These are phyloP conservation scores for Pelecanoides urinatrix DNA, from an alignment of 2,113 vertebrate species.

Conservation along the genomic window DNA sequence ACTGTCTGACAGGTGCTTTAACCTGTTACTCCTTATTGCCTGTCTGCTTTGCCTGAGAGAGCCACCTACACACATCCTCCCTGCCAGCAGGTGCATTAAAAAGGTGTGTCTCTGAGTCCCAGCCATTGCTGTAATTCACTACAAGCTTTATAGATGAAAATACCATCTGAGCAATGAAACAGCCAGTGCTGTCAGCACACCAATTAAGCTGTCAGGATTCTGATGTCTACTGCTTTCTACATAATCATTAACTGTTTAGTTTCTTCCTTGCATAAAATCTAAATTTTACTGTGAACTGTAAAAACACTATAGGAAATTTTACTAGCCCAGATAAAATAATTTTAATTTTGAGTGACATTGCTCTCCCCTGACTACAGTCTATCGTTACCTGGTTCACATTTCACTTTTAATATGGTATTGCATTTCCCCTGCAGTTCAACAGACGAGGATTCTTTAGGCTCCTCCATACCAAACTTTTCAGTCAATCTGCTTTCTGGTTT, in stretches of 20 bases:
- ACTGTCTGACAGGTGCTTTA: background rate
- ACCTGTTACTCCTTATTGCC: background rate
- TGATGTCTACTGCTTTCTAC: background rate
- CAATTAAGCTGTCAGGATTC: conserved; percentile 38
- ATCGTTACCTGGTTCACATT: background rate
- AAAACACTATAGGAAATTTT: background rate
- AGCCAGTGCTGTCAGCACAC: conserved; percentile 12
- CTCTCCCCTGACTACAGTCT: background rate
- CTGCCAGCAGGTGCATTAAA: conserved; percentile 6
- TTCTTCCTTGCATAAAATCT: background rate
- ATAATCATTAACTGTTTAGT: background rate
- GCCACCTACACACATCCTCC: conserved; percentile 1
- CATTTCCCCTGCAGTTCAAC: background rate
- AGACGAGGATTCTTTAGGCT: background rate
- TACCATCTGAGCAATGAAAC: background rate
- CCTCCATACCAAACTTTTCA: background rate
- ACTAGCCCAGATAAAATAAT: background rate
- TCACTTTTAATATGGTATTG: background rate
- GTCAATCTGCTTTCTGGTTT: background rate
- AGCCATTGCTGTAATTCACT: background rate
- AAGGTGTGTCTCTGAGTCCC: background rate
- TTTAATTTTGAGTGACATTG: background rate
- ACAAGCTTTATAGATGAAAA: background rate
- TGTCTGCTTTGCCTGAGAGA: background rate
- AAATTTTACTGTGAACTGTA: background rate